Evolutionary conservation across 2,888 invertebrate genomes (phyloP).

Genomic region (Diachrysia chrysitis): DNA sequence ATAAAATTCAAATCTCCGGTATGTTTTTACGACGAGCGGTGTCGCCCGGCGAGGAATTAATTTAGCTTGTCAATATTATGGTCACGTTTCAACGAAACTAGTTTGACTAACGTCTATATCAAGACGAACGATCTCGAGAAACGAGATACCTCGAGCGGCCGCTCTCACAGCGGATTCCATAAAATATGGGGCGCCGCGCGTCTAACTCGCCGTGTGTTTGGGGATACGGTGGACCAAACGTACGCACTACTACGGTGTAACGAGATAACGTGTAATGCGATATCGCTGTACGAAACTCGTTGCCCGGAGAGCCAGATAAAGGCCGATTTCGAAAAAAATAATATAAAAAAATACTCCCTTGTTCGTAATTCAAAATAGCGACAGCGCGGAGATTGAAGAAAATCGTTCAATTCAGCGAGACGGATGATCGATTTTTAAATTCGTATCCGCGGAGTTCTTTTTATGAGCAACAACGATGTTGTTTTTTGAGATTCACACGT

Average conservation of each 20-base stretch:
- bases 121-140: conserved; percentile 82
- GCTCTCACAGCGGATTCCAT: conserved; percentile 82
- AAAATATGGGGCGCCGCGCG: conserved; percentile 77
- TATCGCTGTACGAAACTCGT: conserved; percentile 81
- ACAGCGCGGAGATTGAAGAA: conserved; percentile 72
- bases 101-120: conserved; percentile 82
- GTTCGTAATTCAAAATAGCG: conserved; percentile 85
- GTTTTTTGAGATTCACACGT: conserved; percentile 26
- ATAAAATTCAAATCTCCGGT: conserved; percentile 78
- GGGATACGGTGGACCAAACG: conserved; percentile 51
- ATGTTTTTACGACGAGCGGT: conserved; percentile 68
- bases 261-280: conserved; percentile 86
- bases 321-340: conserved; percentile 78
- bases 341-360: conserved; percentile 73
- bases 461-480: conserved; percentile 21
- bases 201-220: conserved; percentile 53
- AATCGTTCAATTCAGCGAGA: conserved; percentile 71
- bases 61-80: conserved; percentile 84
- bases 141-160: conserved; percentile 78
- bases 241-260: conserved; percentile 79
- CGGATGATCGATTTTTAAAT: conserved; percentile 68
- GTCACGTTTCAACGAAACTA: conserved; percentile 81
- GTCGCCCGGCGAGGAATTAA: conserved; percentile 76
- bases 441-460: conserved; percentile 33
- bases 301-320: conserved; percentile 84